Evolutionary conservation across 2,888 invertebrate species (phyloP).

Genomic region (Norana najaformis): DNA sequence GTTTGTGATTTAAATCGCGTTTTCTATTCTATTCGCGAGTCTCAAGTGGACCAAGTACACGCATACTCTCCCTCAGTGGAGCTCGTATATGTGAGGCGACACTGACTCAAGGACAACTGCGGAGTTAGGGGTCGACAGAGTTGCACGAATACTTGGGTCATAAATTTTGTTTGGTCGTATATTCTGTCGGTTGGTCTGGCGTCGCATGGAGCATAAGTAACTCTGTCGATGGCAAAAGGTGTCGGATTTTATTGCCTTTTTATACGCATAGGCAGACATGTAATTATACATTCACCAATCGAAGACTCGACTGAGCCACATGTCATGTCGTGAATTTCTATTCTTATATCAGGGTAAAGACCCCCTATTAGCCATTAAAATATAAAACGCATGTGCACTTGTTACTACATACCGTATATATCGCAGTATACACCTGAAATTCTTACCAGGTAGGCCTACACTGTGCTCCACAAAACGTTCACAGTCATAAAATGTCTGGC

Average conservation of each 20-base stretch:
- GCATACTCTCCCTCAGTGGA: no score
- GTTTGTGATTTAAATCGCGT: not conserved
- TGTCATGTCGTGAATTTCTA: not conserved
- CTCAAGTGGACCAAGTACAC: no score
- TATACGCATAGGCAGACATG: not conserved
- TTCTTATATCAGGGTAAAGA: not conserved
- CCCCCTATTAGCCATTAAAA: not conserved
- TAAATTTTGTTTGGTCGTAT: not conserved
- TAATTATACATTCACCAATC: not conserved
- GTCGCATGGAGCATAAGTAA: not conserved
- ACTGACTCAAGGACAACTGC: not conserved
- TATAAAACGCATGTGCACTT: no score
- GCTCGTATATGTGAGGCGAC: not conserved
- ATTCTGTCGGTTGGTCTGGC: not conserved
- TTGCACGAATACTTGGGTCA: not conserved
- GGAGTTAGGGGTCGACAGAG: not conserved
- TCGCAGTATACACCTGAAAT: no score
- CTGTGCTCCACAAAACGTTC: not conserved
- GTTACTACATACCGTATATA: no score
- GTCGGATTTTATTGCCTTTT: not conserved
- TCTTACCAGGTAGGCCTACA: no score
- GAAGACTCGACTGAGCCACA: not conserved
- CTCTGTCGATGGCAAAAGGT: not conserved
- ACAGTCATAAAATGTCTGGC: not conserved
- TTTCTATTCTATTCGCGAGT: not conserved